Conservation (phyloP, 2,113 vertebrate species). For the Antechinus stuartii region DNA sequence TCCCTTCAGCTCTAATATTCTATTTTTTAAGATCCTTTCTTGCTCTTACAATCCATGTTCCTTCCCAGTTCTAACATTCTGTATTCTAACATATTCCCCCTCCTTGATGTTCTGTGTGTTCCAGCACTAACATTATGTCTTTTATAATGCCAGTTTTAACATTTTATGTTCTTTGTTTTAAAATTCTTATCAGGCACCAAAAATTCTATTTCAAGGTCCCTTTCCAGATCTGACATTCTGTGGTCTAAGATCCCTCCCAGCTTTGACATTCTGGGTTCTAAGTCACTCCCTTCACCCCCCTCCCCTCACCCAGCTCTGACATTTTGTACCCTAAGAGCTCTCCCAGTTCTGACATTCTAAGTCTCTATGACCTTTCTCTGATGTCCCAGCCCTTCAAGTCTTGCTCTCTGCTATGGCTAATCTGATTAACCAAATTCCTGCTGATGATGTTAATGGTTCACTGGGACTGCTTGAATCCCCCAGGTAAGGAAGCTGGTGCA, state of each 20-base stretch:
- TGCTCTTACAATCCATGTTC: neutral
- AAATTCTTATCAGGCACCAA: no score
- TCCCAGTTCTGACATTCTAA: neutral
- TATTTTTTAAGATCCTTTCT: neutral
- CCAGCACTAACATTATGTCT: neutral
- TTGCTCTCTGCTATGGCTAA: neutral
- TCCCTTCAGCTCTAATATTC: neutral
- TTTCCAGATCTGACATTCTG: no score
- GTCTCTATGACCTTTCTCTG: neutral
- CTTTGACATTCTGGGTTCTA: no score
- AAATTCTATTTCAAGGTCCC: neutral
- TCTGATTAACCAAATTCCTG: neutral
- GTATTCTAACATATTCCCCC: neutral
- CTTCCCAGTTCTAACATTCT: neutral
- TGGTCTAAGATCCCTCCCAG: no score
- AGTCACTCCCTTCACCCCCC: no score
- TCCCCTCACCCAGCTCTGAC: neutral
- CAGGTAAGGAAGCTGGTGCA: neutral
- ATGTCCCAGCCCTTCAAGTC: neutral
- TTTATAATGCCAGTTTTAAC: neutral
- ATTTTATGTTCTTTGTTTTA: neutral
- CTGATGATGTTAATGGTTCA: neutral
- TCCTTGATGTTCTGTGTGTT: neutral
- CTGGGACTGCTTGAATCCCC: neutral
- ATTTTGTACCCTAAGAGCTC: neutral